Evolutionary conservation across 2,797 vertebrate species (phyloP), one percentile per base, ranked within the genome.

Genomic region (Orientallactaga sibirica): DNA sequence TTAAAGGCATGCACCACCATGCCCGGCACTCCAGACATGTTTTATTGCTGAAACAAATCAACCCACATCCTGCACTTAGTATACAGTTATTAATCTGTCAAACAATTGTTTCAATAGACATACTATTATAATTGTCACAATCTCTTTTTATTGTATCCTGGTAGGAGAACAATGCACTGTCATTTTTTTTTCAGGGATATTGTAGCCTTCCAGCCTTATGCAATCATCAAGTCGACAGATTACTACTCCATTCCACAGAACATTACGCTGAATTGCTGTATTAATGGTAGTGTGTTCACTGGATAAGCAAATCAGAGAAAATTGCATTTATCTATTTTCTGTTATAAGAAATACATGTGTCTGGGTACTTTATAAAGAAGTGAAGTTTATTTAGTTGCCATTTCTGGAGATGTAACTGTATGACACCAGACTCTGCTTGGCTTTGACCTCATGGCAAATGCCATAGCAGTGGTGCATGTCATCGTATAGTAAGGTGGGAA

Each of bases 61-160:
- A 62, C 18, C 20, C 18, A 73, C 52, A n/a, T 62, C 10, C 41
- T 78, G 29, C 19, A 86, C 9, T 37, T 52, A 43, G n/a, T 62
- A 61, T 77, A 8, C 7, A 77, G 48, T 62, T 85, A 58, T 71
- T 85, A 80, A 80, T 12, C 75, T 12, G 19, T 27, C 11, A 80
- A 88, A 67, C 62, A n/a, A 74, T 58, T 64, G 15, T 67, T 87
- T 88, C 29, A 88, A 5, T 77, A 85, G 3, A 55, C 9, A 6
- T 80, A 7, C 77, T 68, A 43, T 52, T 86, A 91, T 85, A 85
- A 15, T 41, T 88, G 43, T 75, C 43, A 87, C 29, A 94, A 80
- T 25, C 29, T 83, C 6, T 25, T 64, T 25, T 64, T 82, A 11
- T 9, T 82, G 66, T 85, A 10, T 77, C 58, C 62, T 67, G 24